Percentiles rank a stretch among this genome's conserved stretches.
Conservation (phyloP, 2,797 vertebrate species). For the Syngnathus acus region DNA sequence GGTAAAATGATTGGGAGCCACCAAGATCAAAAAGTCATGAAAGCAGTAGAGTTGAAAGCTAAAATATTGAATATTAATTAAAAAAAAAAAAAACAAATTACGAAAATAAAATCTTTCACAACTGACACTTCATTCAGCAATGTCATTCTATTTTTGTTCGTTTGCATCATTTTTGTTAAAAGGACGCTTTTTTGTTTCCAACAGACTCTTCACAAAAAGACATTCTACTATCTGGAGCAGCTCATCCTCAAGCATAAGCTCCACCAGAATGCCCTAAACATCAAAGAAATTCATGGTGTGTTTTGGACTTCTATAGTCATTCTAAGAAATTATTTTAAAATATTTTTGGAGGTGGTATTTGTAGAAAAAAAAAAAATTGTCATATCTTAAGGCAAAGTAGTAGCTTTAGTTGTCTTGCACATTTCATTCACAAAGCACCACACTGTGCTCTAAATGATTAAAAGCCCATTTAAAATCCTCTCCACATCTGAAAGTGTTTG, state of each 20-base stretch:
- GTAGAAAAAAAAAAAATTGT: too few species aligned
- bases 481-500: neutral
- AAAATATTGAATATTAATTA: too few species aligned
- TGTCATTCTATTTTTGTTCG: neutral
- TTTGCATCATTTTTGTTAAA: neutral
- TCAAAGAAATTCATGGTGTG: constrained; percentile 94
- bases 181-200: neutral
- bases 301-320: neutral
- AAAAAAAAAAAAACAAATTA: too few species aligned
- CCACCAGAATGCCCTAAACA: constrained; percentile 88
- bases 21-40: neutral
- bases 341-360: too few species aligned
- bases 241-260: constrained; percentile 93
- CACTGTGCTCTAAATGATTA: neutral
- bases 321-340: neutral
- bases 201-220: constrained; percentile 94
- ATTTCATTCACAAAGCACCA: neutral
- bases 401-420: neutral
- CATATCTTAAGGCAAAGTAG: neutral
- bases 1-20: constrained; percentile 57
- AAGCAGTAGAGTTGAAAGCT: too few species aligned
- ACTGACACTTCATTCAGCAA: too few species aligned
- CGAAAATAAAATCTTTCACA: too few species aligned
- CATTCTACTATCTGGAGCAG: constrained; percentile 96
- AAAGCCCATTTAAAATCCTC: neutral